phyloP scores from a whole-genome alignment of 2,888 invertebrate genomes.

The Cephus runcator region DNA sequence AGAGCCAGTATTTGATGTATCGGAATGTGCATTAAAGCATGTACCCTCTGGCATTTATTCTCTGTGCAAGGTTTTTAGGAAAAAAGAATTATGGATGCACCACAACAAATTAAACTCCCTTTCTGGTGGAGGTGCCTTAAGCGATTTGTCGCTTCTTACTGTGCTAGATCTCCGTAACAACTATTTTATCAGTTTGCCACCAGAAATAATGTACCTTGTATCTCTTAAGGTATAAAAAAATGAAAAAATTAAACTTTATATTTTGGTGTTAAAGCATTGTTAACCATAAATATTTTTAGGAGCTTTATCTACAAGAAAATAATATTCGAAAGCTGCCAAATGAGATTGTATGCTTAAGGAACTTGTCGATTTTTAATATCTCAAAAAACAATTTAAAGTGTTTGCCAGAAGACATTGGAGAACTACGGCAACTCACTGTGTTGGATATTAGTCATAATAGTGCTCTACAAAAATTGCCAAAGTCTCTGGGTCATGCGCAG shows the following conservation, averaged over 20 bases:
- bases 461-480: slow-evolving; percentile 72
- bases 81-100: slow-evolving; percentile 75
- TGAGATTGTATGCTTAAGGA: slow-evolving; percentile 72
- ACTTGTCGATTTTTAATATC: slow-evolving; percentile 76
- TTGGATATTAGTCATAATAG: slow-evolving; percentile 73
- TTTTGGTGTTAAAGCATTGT: neutral
- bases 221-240: slow-evolving; percentile 71
- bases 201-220: slow-evolving; percentile 73
- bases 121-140: slow-evolving; percentile 77
- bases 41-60: slow-evolving; percentile 84
- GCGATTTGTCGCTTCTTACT: slow-evolving; percentile 76
- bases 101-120: slow-evolving; percentile 77
- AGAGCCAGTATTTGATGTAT: slow-evolving; percentile 83
- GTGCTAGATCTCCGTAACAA: slow-evolving; percentile 76
- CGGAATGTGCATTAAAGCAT: slow-evolving; percentile 78
- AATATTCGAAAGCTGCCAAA: slow-evolving; percentile 76
- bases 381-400: slow-evolving; percentile 76
- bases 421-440: slow-evolving; percentile 71
- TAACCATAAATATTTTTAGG: slow-evolving; percentile 65
- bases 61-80: slow-evolving; percentile 84
- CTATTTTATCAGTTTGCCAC: slow-evolving; percentile 73
- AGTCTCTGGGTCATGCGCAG: slow-evolving; percentile 74
- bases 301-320: slow-evolving; percentile 81
- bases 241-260: neutral
- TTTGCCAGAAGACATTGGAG: slow-evolving; percentile 74